phyloP scores from a whole-genome alignment of 2,888 invertebrate species.

The Timandra comae region DNA sequence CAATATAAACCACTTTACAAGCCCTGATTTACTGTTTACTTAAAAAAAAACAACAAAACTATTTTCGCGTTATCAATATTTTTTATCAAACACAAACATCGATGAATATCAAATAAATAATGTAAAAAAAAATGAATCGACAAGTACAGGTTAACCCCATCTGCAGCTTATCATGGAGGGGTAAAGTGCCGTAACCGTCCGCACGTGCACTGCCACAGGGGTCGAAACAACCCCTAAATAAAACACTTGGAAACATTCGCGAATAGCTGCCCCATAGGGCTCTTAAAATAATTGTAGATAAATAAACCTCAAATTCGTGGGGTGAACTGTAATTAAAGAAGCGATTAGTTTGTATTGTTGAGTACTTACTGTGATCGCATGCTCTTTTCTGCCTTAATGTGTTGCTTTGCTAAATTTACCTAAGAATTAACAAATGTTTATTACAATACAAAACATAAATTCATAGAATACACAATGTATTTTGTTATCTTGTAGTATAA shows the following conservation, averaged over 20 bases:
- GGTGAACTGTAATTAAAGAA: conserved; percentile 13
- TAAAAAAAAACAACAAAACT: not conserved
- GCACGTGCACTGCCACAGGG: conserved; percentile 61
- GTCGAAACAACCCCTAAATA: conserved; percentile 29
- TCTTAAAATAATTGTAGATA: conserved; percentile 58
- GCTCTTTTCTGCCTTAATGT: too few species aligned
- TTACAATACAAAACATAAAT: too few species aligned
- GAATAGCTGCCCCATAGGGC: conserved; percentile 44
- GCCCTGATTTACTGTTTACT: too few species aligned
- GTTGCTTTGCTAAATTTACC: too few species aligned
- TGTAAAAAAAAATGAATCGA: conserved; percentile 40
- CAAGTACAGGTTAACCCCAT: conserved; percentile 57
- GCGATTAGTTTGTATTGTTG: too few species aligned
- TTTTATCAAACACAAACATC: conserved; percentile 16
- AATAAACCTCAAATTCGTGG: conserved; percentile 55
- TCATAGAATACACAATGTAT: too few species aligned
- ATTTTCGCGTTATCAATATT: not conserved
- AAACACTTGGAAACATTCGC: conserved; percentile 43
- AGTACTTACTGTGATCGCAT: too few species aligned
- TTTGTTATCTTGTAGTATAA: too few species aligned
- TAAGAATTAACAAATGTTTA: too few species aligned
- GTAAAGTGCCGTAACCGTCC: conserved; percentile 52
- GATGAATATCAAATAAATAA: conserved; percentile 32
- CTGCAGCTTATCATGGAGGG: conserved; percentile 34
- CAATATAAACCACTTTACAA: too few species aligned